Base-by-base conservation (phyloP, 2,888 invertebrate genomes). In the Conops quadrifasciatus region DNA sequence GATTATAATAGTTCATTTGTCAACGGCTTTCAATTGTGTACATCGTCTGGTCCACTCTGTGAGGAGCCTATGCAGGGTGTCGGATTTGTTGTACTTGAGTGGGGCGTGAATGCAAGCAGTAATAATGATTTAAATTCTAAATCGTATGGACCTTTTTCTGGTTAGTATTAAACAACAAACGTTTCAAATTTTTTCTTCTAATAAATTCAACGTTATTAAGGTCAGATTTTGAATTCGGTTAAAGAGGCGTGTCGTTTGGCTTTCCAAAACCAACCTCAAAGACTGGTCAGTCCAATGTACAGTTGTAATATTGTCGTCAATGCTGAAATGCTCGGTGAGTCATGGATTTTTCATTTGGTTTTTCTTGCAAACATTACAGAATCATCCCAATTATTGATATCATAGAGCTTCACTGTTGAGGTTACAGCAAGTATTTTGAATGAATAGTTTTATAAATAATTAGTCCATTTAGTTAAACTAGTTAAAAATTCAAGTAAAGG, bases 21-120 rank as follows among this genome's bases (percentile, higher is more conserved):
- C 3, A 94, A 93, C 86, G 96, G 95, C 11, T 92, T 96, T 86
- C 93, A 95, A 88, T 85, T 96, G 85, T 94, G 94, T 7, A 91
- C 95, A 30, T 86, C 93, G 68, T 91, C 95, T 56, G 99, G 99
- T 0, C 98, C 98, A 0, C 85, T 99, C 59, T 99, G 98, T 86
- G 97, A 97, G 80, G 99, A 99, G 82, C 97, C 97, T 1, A 92
- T 99, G 92, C 93, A 93, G 88, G 98, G 98, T 1, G 96, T 98
- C 1, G 94, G 93, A 21, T 97, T 98, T 87, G 88, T 94, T 68
- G 89, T 98, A 1, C 93, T 95, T 78, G 92, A 94, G 77, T 98
- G 96, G 94, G 88, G 87, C 0, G 83, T 92, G 51, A 87, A 88
- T 51, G 81, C 83, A 63, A 80, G 78, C 15, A 86, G 85, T 70